Evolutionary conservation across 2,888 invertebrate species (phyloP).

Genomic region (Eubasilissa splendida): DNA sequence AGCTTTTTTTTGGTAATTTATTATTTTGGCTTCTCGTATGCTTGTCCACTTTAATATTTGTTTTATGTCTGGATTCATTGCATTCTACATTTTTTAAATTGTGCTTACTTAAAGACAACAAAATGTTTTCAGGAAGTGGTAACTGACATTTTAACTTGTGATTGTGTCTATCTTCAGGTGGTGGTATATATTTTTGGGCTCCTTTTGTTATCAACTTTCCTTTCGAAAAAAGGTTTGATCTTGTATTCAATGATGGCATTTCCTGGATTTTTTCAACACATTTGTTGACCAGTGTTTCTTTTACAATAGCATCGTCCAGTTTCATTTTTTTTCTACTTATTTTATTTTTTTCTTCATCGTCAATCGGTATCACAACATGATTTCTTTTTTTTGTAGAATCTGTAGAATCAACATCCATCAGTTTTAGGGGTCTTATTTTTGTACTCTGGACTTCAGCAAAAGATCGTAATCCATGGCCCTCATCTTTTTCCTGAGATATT

Average conservation of each 20-base stretch:
- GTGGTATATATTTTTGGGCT: slow-evolving; percentile 72
- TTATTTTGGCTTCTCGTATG: slow-evolving; percentile 20
- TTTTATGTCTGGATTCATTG: slow-evolving; percentile 59
- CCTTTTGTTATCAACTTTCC: slow-evolving; percentile 67
- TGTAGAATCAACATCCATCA: neutral
- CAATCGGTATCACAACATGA: neutral
- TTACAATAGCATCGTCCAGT: neutral
- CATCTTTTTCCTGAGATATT: neutral
- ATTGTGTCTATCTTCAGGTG: slow-evolving; percentile 67
- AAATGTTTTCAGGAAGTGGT: slow-evolving; percentile 67
- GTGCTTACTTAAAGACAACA: slow-evolving; percentile 62
- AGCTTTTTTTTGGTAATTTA: slow-evolving; percentile 62
- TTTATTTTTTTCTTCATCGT: neutral
- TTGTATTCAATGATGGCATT: neutral
- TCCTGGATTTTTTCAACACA: slow-evolving; percentile 3
- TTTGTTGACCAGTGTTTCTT: neutral
- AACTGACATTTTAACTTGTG: slow-evolving; percentile 69
- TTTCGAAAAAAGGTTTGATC: slow-evolving; percentile 6
- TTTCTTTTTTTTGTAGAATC: neutral
- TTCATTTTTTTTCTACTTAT: slow-evolving; percentile 10
- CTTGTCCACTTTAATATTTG: neutral
- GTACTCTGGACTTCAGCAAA: neutral
- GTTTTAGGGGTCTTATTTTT: neutral
- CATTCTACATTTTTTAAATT: slow-evolving; percentile 13
- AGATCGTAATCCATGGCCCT: neutral